Evolutionary conservation across 2,113 vertebrate genomes (phyloP).

Genomic region (Phyllostomus hastatus): DNA sequence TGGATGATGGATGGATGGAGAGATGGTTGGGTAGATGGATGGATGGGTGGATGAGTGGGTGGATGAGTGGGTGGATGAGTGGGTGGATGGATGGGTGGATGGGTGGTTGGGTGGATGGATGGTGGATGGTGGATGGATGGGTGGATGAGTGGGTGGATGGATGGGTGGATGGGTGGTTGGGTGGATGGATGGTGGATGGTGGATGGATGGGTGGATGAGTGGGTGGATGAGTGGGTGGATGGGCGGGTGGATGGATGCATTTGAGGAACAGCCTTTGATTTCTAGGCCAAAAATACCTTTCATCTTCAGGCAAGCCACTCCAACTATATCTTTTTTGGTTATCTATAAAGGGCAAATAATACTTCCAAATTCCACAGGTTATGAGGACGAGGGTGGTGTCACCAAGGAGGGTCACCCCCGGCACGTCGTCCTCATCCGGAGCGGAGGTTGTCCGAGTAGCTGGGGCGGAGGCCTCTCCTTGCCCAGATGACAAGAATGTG

Average conservation of each 20-base stretch:
- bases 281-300: background rate
- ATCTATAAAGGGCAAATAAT: background rate
- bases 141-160: too few species aligned
- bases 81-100: background rate
- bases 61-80: fast-evolving
- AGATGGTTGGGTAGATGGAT: fast-evolving
- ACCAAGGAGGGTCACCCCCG: background rate
- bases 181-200: too few species aligned
- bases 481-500: background rate
- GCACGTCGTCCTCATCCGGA: background rate
- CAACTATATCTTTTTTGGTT: background rate
- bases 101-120: too few species aligned
- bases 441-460: fast-evolving
- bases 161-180: too few species aligned
- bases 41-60: fast-evolving
- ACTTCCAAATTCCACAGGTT: background rate
- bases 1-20: background rate
- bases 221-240: fast-evolving
- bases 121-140: too few species aligned
- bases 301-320: background rate
- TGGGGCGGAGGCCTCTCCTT: background rate
- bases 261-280: too few species aligned
- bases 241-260: fast-evolving
- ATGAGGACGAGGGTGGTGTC: fast-evolving
- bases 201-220: background rate